Percentiles rank a stretch among this genome's conserved stretches.
phyloP scores from a whole-genome alignment of 2,113 vertebrate genomes.

The Myxocyprinus asiaticus region DNA sequence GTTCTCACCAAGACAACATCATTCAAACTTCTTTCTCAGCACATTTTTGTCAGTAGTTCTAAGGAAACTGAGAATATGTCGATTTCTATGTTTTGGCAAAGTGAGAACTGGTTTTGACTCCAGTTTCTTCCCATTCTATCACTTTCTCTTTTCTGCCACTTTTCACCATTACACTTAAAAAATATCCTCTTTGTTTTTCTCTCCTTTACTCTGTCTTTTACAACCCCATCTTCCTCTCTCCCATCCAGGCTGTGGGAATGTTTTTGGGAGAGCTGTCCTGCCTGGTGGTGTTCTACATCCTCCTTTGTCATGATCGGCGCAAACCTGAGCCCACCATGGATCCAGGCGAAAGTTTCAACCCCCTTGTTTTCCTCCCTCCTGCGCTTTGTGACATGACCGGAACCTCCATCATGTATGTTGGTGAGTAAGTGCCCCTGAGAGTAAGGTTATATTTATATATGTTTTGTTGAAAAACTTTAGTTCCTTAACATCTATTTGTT shows the following conservation, averaged over 20 bases:
- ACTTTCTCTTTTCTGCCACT: slow-evolving; percentile 5
- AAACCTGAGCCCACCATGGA: slow-evolving; percentile 72
- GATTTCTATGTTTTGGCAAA: background rate
- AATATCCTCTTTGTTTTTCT: background rate
- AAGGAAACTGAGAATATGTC: slow-evolving; percentile 9
- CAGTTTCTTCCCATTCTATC: background rate
- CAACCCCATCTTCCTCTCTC: background rate
- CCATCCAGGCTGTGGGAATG: slow-evolving; percentile 86
- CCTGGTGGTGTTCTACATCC: slow-evolving; percentile 83
- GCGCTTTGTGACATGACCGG: slow-evolving; percentile 91
- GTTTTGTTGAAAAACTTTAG: background rate
- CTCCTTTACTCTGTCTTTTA: background rate
- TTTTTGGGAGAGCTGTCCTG: slow-evolving; percentile 91
- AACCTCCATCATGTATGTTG: slow-evolving; percentile 94
- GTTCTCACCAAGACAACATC: background rate
- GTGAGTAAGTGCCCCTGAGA: slow-evolving; percentile 71
- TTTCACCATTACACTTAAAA: background rate
- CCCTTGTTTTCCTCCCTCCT: slow-evolving; percentile 86
- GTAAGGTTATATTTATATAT: background rate
- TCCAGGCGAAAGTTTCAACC: slow-evolving; percentile 78
- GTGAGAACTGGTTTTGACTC: slow-evolving; percentile 9
- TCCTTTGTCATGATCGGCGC: slow-evolving; percentile 73
- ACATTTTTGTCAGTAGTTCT: background rate
- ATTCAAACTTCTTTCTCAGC: background rate
- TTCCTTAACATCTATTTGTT: background rate